phyloP scores from a whole-genome alignment of 64 coral and sea anemone species.

The Pocillopora damicornis region DNA sequence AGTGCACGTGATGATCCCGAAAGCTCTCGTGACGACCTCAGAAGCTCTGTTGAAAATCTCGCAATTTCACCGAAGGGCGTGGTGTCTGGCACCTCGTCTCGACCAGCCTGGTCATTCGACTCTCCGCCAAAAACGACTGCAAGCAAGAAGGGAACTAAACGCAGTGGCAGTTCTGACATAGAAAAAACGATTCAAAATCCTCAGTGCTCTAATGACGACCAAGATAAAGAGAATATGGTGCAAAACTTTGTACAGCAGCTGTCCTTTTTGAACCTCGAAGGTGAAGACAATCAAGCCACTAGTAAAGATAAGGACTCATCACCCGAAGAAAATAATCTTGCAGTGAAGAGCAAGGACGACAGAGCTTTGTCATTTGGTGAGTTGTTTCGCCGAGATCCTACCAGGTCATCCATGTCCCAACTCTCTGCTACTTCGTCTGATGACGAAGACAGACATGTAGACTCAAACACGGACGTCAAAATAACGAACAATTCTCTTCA shows the following conservation, averaged over 20 bases:
- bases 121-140: neutral
- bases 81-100: neutral
- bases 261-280: conserved; percentile 25
- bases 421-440: neutral
- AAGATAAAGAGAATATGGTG: conserved; percentile 20
- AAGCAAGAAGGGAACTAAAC: neutral
- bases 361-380: conserved; percentile 37
- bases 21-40: conserved; percentile 4
- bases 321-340: neutral
- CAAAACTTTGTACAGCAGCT: conserved; percentile 17
- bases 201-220: neutral
- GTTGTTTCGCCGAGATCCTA: conserved; percentile 32
- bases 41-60: neutral
- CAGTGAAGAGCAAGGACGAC: neutral
- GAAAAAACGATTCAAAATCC: neutral
- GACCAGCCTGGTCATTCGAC: neutral
- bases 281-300: neutral
- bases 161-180: neutral
- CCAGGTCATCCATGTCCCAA: neutral
- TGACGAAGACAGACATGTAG: neutral
- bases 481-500: conserved; percentile 16
- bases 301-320: neutral
- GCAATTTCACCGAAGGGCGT: neutral
- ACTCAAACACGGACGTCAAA: neutral
- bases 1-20: conserved; percentile 14